Evolutionary conservation across 2,888 invertebrate genomes (phyloP).

Genomic region (Epistrophe eligans): DNA sequence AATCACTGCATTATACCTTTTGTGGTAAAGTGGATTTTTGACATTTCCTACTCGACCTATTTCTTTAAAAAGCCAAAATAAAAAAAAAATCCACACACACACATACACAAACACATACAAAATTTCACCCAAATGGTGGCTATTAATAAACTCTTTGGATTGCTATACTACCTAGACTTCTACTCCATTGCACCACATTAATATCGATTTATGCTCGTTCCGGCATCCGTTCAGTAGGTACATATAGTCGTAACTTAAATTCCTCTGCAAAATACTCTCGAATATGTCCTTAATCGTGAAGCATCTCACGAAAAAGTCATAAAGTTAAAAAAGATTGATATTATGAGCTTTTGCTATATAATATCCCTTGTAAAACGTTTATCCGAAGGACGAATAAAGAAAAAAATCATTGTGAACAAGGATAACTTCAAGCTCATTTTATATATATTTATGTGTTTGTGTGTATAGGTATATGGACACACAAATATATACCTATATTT

Average conservation of each 20-base stretch:
- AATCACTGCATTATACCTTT: slow-evolving; percentile 3
- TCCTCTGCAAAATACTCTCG: slow-evolving; percentile 28
- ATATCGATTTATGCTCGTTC: slow-evolving; percentile 42
- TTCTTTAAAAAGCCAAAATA: not conserved
- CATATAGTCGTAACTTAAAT: slow-evolving; percentile 20
- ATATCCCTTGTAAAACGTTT: slow-evolving; percentile 20
- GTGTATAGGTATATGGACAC: not conserved
- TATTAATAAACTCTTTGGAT: slow-evolving; percentile 19
- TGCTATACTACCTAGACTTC: slow-evolving; percentile 4
- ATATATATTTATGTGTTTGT: not conserved
- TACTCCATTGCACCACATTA: slow-evolving; percentile 34
- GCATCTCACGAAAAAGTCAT: slow-evolving; percentile 58
- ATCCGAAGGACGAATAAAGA: slow-evolving; percentile 31
- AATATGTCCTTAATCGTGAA: slow-evolving; percentile 36
- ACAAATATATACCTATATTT: not conserved
- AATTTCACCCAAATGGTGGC: slow-evolving; percentile 14
- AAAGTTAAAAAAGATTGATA: slow-evolving; percentile 56
- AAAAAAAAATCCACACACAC: too few species aligned
- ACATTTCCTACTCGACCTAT: slow-evolving; percentile 26
- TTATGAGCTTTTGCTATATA: slow-evolving; percentile 27
- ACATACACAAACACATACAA: not conserved
- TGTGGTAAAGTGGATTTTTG: slow-evolving; percentile 7
- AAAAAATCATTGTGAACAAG: slow-evolving; percentile 20
- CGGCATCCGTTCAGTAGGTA: not conserved
- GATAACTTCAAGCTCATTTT: not conserved